Conservation (phyloP, 2,888 invertebrate genomes). For the Caenorhabditis sp. region DNA sequence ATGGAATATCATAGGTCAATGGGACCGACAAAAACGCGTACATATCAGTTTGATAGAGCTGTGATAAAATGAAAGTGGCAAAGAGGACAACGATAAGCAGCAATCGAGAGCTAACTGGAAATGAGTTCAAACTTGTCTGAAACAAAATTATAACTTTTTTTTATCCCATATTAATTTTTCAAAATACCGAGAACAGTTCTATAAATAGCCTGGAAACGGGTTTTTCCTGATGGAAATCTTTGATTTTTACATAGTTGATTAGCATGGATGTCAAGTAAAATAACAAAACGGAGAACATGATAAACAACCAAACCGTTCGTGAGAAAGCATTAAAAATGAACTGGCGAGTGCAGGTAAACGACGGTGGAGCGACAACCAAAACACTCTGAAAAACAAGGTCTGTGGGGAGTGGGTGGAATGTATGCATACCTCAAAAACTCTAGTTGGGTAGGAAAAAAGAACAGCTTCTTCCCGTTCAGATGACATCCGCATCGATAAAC, state of each 20-base stretch:
- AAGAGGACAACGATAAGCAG: conserved; percentile 55
- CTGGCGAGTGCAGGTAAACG: conserved; percentile 65
- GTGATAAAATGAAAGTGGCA: conserved; percentile 59
- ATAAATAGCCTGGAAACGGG: conserved; percentile 29
- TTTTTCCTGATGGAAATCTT: conserved; percentile 29
- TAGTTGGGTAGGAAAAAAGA: conserved; percentile 69
- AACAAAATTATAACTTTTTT: conserved; percentile 6
- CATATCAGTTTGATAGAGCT: conserved; percentile 71
- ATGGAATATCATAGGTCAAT: conserved; percentile 67
- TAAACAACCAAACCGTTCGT: conserved; percentile 60
- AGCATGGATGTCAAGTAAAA: conserved; percentile 23
- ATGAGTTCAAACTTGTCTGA: conserved; percentile 41
- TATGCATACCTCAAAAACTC: conserved; percentile 70
- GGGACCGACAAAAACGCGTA: conserved; percentile 70
- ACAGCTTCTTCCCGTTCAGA: conserved; percentile 69
- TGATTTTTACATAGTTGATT: conserved; percentile 50
- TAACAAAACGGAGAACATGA: conserved; percentile 54
- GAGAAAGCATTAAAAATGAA: conserved; percentile 72
- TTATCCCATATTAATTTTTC: neutral
- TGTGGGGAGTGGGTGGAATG: too few relatives aligned
- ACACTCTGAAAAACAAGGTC: conserved; percentile 66
- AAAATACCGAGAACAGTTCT: conserved; percentile 48
- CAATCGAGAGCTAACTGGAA: conserved; percentile 35
- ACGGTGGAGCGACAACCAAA: conserved; percentile 67
- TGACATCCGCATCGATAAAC: conserved; percentile 71